These are phyloP conservation scores for Trematomus bernacchii DNA, from an alignment of 2,797 vertebrate genomes.

Conservation along the genomic window DNA sequence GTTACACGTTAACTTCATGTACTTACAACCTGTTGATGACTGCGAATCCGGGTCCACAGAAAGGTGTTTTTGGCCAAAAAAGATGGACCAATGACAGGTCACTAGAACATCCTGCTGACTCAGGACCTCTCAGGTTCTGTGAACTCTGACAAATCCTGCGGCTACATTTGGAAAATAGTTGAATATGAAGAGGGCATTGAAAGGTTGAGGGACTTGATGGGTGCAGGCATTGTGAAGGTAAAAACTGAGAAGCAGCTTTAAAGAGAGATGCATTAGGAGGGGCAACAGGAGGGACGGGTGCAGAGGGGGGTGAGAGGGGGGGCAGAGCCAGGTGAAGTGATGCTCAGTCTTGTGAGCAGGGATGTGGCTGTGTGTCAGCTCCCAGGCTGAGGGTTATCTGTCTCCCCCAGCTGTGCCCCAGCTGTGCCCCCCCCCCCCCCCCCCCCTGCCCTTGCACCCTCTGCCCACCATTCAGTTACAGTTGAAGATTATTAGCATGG, in stretches of 20 bases:
- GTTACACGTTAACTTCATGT: slow-evolving; percentile 1
- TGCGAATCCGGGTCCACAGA: slow-evolving; percentile 7
- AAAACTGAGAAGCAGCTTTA: slow-evolving; percentile 61
- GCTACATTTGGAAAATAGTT: slow-evolving; percentile 50
- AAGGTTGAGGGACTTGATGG: slow-evolving; percentile 54
- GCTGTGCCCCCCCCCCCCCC: slow-evolving; percentile 76
- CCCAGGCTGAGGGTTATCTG: slow-evolving; percentile 78
- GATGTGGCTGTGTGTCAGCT: slow-evolving; percentile 69
- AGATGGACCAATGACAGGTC: slow-evolving; percentile 52
- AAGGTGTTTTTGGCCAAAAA: slow-evolving; percentile 9
- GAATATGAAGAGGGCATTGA: slow-evolving; percentile 54
- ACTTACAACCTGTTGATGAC: slow-evolving; percentile 30
- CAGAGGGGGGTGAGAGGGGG: slow-evolving; percentile 47
- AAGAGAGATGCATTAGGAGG: slow-evolving; percentile 61
- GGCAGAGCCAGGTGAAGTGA: slow-evolving; percentile 65
- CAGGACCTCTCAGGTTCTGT: slow-evolving; percentile 42
- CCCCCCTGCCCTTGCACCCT: slow-evolving; percentile 68
- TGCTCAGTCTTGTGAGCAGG: slow-evolving; percentile 67
- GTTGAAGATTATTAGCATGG: slow-evolving; percentile 63
- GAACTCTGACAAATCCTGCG: slow-evolving; percentile 40
- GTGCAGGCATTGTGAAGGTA: slow-evolving; percentile 41
- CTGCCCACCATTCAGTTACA: slow-evolving; percentile 54
- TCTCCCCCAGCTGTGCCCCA: slow-evolving; percentile 78
- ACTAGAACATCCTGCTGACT: slow-evolving; percentile 33
- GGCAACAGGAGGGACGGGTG: slow-evolving; percentile 52